Conservation (phyloP, 2,113 vertebrate species). For the Passerina amoena region DNA sequence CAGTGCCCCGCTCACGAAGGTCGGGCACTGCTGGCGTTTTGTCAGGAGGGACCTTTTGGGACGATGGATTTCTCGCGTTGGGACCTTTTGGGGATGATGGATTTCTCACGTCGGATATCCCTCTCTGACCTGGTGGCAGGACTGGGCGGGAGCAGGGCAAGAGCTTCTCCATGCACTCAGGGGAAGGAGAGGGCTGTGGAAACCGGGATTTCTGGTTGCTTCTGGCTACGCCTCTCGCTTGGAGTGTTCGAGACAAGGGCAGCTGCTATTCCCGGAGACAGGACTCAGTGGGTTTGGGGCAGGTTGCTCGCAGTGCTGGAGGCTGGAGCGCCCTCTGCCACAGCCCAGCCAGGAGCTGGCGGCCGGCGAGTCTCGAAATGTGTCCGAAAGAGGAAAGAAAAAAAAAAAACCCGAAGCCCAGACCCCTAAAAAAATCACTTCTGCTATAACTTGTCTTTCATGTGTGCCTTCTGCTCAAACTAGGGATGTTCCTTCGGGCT, state of each 20-base stretch:
- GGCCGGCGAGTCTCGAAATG: not conserved
- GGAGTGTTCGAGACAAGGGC: not conserved
- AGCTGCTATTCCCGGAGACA: not conserved
- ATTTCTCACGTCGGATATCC: not conserved
- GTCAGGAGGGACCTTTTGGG: not conserved
- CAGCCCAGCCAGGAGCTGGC: not conserved
- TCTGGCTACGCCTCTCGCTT: not conserved
- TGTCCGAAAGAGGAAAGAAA: not conserved
- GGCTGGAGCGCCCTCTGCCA: slow-evolving; percentile 22
- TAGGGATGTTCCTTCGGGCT: not conserved
- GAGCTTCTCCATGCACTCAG: not conserved
- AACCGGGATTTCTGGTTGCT: not conserved
- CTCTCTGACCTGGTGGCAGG: not conserved
- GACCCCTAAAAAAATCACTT: not conserved
- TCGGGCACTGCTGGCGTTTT: not conserved
- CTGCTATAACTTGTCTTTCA: not conserved
- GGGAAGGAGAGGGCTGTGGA: not conserved
- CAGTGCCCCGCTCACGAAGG: not conserved
- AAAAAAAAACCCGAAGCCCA: not conserved
- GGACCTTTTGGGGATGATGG: not conserved
- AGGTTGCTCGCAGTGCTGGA: not conserved
- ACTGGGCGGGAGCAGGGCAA: not conserved
- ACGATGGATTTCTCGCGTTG: not conserved
- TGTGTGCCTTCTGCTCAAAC: not conserved
- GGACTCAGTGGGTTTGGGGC: not conserved